A percentile compares a stretch with the other conserved stretches of the same genome.
Conservation (phyloP, 2,113 vertebrate genomes). For the Pontoporia blainvillei region DNA sequence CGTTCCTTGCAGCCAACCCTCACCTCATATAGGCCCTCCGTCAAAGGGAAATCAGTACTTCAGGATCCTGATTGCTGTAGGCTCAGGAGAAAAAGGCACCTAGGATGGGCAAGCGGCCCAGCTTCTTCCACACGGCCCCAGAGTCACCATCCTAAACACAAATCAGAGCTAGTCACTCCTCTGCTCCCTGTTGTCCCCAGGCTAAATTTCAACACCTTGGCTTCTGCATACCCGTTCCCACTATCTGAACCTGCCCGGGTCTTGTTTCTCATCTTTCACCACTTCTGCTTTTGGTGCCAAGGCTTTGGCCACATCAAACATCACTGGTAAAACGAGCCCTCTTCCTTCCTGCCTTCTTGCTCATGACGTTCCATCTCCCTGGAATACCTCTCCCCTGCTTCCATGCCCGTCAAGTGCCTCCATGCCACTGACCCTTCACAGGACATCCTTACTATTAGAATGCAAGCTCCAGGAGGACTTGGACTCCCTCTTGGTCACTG, state of each 20-base stretch:
- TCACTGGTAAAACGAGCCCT: not conserved
- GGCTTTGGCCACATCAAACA: not conserved
- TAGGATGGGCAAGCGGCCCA: not conserved
- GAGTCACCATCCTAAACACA: not conserved
- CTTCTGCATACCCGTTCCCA: not conserved
- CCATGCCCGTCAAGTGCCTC: not conserved
- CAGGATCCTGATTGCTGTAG: not conserved
- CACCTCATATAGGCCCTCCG: not conserved
- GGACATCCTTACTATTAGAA: not conserved
- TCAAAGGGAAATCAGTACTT: not conserved
- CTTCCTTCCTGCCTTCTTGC: not conserved
- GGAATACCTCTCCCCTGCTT: not conserved
- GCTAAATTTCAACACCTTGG: not conserved
- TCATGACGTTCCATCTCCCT: not conserved
- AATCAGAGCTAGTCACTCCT: not conserved
- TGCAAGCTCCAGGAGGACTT: not conserved
- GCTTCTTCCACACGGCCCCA: not conserved
- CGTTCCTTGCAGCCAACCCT: not conserved
- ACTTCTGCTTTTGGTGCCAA: not conserved
- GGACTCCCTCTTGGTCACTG: not conserved
- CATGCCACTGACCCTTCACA: not conserved
- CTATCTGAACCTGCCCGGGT: not conserved
- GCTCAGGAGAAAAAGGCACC: not conserved
- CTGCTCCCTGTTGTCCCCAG: not conserved
- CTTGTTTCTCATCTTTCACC: not conserved